Evolutionary conservation across 2,113 vertebrate species (phyloP).

Genomic region (Columbina picui): DNA sequence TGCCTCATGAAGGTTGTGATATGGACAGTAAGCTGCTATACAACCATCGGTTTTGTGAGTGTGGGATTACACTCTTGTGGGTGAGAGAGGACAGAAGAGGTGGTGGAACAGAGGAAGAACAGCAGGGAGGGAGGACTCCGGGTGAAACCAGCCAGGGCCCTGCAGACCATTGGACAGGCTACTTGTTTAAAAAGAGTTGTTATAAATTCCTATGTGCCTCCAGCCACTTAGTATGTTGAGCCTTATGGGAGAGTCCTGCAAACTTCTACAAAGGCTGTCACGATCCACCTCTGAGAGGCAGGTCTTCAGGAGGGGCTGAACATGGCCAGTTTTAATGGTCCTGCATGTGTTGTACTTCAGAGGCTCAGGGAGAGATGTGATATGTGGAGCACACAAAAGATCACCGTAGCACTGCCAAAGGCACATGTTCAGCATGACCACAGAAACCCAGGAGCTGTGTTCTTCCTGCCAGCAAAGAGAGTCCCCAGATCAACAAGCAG

Average conservation of each 20-base stretch:
- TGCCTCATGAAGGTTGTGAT: neutral
- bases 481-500: neutral
- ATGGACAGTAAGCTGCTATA: no score
- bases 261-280: neutral
- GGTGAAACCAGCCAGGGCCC: neutral
- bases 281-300: neutral
- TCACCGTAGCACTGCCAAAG: neutral
- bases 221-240: neutral
- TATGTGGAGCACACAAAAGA: neutral
- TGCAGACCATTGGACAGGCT: neutral
- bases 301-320: neutral
- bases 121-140: accelerated
- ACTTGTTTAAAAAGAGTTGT: neutral
- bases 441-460: neutral
- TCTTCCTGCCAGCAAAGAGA: neutral
- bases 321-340: neutral
- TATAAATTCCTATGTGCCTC: neutral
- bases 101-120: neutral
- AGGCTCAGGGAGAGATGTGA: neutral
- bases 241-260: neutral
- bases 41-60: accelerated
- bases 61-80: neutral
- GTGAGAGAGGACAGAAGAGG: neutral
- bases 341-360: neutral
- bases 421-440: accelerated